These are phyloP conservation scores for Julus scanicus DNA, from an alignment of 2,888 invertebrate species.

Conservation along the genomic window DNA sequence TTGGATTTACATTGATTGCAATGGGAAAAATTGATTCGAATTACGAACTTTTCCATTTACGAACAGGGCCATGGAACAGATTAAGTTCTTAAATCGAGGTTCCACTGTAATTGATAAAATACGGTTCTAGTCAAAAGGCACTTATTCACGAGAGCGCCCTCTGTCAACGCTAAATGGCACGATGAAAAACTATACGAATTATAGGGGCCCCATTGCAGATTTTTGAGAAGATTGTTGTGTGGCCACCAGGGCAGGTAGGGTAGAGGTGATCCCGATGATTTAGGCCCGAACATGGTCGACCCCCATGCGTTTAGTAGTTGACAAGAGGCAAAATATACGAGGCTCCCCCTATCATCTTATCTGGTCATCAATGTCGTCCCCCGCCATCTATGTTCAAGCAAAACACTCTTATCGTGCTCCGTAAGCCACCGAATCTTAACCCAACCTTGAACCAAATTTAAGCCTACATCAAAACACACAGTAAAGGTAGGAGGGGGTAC, in stretches of 20 bases:
- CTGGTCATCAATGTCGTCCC: slow-evolving; percentile 49
- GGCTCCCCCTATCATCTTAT: slow-evolving; percentile 45
- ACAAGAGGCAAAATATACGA: slow-evolving; percentile 48
- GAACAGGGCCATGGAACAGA: no score
- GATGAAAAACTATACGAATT: not conserved
- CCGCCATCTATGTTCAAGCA: slow-evolving; percentile 43
- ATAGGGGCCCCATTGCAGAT: not conserved
- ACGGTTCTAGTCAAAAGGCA: no score
- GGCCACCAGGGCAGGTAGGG: slow-evolving; percentile 40
- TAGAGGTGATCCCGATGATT: slow-evolving; percentile 36
- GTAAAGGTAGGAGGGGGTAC: slow-evolving; percentile 31
- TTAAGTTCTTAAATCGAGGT: no score
- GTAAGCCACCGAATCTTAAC: not conserved
- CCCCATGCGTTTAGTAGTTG: slow-evolving; percentile 48
- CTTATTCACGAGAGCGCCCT: not conserved
- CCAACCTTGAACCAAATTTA: slow-evolving; percentile 48
- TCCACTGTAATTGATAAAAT: no score
- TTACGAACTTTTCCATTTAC: no score
- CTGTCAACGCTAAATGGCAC: not conserved
- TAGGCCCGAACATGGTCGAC: slow-evolving; percentile 17
- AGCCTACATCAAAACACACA: not conserved
- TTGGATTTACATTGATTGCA: no score
- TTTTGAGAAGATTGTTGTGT: not conserved
- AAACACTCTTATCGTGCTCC: not conserved
- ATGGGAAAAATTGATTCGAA: no score